Base-by-base conservation (phyloP, 2,797 vertebrate species). In the Aselliscus stoliczkanus region DNA sequence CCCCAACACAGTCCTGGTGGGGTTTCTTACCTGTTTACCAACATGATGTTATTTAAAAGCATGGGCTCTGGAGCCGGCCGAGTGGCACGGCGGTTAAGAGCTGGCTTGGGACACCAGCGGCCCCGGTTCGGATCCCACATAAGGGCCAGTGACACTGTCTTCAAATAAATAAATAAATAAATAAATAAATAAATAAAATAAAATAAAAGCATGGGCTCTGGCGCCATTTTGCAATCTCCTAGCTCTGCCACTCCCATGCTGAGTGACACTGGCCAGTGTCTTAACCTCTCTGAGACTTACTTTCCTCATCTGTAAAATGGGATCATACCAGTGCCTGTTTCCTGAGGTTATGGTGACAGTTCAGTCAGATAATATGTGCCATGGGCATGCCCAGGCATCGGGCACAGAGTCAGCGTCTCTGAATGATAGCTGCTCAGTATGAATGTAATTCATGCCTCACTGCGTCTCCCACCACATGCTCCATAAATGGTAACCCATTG, bases 361-460 rank as follows among this genome's bases (percentile, higher is more conserved):
- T 50, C 25, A 11, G 21, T 7, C 0, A 8, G 2, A 50, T 18
- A 11, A 4, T 31, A 56, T 34, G 10, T 18, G 2, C 9, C 65
- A 84, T 2, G 1, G 13, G 4, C 44, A 56, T 62, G 31, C 25
- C 29, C 31, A 31, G 4, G 44, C 25, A 73, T 60, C 12, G 54
- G 92, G 31, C 14, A 67, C n/a, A 91, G 39, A 70, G 60, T n/a
- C 79, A 58, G n/a, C 9, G 52, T 58, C 76, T 80, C 39, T 81
- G 52, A 67, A 58, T 44, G 34, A 12, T 8, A 27, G 14, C 8
- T 23, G 25, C 31, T 87, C 60, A 37, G 1, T 15, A 34, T 50
- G 54, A 85, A 52, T 31, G 7, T 67, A 34, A 84, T 27, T 52
- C 47, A 25, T 50, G 25, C 11, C 47, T 90, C 70, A n/a, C 58